Evolutionary conservation across 2,113 vertebrate species (phyloP), one percentile per base, ranked within the genome.

Genomic region (Corvus moneduloides): DNA sequence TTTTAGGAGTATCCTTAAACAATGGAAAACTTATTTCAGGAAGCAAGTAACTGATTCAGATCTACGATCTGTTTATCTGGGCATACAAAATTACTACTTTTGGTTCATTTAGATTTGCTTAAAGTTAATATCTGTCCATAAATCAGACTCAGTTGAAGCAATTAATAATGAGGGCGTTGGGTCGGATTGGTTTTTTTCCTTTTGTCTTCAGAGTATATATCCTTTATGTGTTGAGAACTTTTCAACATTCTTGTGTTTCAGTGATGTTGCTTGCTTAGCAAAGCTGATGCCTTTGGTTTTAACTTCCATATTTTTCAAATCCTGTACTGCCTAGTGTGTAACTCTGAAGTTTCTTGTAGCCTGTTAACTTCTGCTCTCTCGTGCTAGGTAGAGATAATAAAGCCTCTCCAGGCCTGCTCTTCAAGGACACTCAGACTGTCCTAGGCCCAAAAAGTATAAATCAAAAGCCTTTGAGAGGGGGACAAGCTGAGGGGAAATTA

Each of bases 61-160:
- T 43, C 46, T 61, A 54, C n/a, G 26, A 35, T 63, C n/a, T 23
- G 6, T 62, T 84, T 86, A 46, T 22, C 12, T 35, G 32, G 8
- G 3, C 13, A 32, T 49, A 46, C 0, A 3, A 74, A 89, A 69
- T 55, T 76, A 19, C 33, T n/a, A 33, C 9, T 76, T 9, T 11
- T 35, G 10, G 2, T 74, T 64, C 7, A 26, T 62, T 78, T 52
- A 71, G 13, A 62, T 77, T 77, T 67, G 11, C 24, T 52, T 66
- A 10, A 66, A 78, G 30, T 95, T 88, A 90, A 17, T 76, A 91
- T 89, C 49, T 59, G 52, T 69, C 62, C 67, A 37, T 69, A 92
- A 94, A 66, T 43, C 72, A 88, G 84, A 95, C 48, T 92, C 32
- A 84, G 18, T 80, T 90, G 81, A 74, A 95, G 81, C 81, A 95